Percentiles rank a stretch among this genome's conserved stretches.
These are phyloP conservation scores for Rhagoletis pomonella DNA, from an alignment of 1,140 invertebrate genomes.

Conservation along the genomic window DNA sequence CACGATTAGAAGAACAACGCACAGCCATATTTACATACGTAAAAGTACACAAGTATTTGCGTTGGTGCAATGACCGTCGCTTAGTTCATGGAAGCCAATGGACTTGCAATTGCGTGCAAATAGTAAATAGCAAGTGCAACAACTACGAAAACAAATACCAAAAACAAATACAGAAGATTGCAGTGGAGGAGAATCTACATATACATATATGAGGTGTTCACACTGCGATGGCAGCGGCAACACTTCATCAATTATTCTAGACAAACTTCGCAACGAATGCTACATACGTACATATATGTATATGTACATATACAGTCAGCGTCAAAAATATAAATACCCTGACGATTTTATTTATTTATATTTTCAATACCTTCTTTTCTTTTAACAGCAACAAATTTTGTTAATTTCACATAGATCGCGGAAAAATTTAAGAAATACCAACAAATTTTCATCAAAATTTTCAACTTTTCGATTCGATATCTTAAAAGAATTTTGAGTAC, in stretches of 20 bases:
- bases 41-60: background rate
- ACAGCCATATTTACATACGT: conserved; percentile 4
- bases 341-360: no score
- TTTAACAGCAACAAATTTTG: no score
- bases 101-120: conserved; percentile 42
- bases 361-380: no score
- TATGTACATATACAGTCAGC: background rate
- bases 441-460: no score
- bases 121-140: conserved; percentile 11
- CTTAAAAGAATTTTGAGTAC: no score
- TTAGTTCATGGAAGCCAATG: conserved; percentile 45
- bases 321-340: no score
- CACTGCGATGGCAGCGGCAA: background rate
- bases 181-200: background rate
- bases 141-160: background rate
- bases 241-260: conserved; percentile 49
- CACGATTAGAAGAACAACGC: conserved; percentile 4
- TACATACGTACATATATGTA: background rate
- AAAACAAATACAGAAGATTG: background rate
- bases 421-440: no score
- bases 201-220: background rate
- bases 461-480: no score
- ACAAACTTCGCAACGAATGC: conserved; percentile 15
- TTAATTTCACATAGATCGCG: no score
- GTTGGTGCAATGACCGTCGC: conserved; percentile 42